Percentiles rank a stretch among this genome's conserved stretches.
Conservation (phyloP, 2,888 invertebrate genomes). For the Cantharis flavilabris region DNA sequence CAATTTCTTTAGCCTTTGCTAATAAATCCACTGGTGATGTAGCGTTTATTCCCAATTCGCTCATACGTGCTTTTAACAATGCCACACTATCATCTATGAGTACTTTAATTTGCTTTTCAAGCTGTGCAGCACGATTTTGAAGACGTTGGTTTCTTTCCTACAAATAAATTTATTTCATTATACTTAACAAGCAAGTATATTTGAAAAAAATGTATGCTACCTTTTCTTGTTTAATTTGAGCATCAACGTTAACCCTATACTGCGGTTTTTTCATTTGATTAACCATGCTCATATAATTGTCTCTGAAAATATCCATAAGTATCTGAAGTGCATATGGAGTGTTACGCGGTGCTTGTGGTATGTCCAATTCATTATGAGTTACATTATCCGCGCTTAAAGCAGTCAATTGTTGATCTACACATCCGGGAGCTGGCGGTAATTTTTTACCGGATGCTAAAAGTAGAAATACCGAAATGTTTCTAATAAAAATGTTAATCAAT, state of each 20-base stretch:
- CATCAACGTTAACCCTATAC: slow-evolving; percentile 72
- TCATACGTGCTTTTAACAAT: slow-evolving; percentile 85
- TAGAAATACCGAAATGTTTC: slow-evolving; percentile 13
- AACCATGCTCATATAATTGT: slow-evolving; percentile 84
- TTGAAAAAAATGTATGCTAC: slow-evolving; percentile 45
- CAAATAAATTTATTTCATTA: slow-evolving; percentile 36
- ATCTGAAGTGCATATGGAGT: slow-evolving; percentile 88
- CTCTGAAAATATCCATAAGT: slow-evolving; percentile 81
- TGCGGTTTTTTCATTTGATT: slow-evolving; percentile 81
- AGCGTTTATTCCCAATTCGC: slow-evolving; percentile 88
- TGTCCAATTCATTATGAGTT: slow-evolving; percentile 78
- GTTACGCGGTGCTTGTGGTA: slow-evolving; percentile 75
- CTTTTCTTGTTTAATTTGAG: slow-evolving; percentile 82
- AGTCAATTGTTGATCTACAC: slow-evolving; percentile 88
- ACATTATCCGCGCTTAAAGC: slow-evolving; percentile 73
- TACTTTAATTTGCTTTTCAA: slow-evolving; percentile 91
- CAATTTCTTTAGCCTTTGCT: slow-evolving; percentile 89
- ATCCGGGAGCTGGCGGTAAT: slow-evolving; percentile 86
- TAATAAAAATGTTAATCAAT: neutral
- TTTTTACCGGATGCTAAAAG: slow-evolving; percentile 65
- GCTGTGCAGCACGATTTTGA: slow-evolving; percentile 82
- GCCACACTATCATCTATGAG: slow-evolving; percentile 91
- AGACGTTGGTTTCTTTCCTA: slow-evolving; percentile 81
- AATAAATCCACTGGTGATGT: slow-evolving; percentile 83
- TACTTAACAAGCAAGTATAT: neutral